Percentiles rank a stretch among this genome's conserved stretches.
phyloP scores from a whole-genome alignment of 2,113 vertebrate genomes.

The Carassius auratus region DNA sequence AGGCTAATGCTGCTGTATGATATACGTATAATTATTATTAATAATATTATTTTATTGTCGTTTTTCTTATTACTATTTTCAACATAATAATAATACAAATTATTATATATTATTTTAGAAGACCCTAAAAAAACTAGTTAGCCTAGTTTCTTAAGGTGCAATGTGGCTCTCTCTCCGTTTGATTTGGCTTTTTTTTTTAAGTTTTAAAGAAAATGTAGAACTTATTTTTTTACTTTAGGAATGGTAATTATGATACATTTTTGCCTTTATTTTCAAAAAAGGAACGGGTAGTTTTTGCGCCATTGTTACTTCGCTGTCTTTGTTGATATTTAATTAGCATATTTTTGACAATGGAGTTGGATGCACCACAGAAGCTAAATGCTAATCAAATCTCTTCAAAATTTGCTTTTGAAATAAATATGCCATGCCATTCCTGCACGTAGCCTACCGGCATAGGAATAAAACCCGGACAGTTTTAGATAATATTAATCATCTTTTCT shows the following conservation, averaged over 20 bases:
- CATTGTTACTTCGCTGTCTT: constrained; percentile 89
- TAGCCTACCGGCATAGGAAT: background rate
- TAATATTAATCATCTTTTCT: background rate
- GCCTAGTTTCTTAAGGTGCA: background rate
- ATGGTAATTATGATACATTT: background rate
- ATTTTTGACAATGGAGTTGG: constrained; percentile 84
- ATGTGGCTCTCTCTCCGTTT: background rate
- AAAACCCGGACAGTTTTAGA: background rate
- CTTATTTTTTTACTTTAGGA: background rate
- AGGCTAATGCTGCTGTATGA: background rate
- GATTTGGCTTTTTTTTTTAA: background rate
- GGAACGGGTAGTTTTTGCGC: constrained; percentile 79
- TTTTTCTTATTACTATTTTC: background rate
- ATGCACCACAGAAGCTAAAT: constrained; percentile 53
- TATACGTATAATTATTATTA: background rate
- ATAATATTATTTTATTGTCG: too few relatives aligned
- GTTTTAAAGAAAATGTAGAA: background rate
- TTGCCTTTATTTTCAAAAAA: constrained; percentile 27
- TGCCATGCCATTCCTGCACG: background rate
- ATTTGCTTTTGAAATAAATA: constrained; percentile 3
- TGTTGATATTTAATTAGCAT: constrained; percentile 95
- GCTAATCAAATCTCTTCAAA: constrained; percentile 30
- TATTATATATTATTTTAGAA: background rate
- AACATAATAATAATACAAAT: constrained; percentile 3
- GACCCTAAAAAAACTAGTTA: background rate